Evolutionary conservation across 2,113 vertebrate genomes (phyloP), one percentile per base, ranked within the genome.

Genomic region (Falcunculus frontatus): DNA sequence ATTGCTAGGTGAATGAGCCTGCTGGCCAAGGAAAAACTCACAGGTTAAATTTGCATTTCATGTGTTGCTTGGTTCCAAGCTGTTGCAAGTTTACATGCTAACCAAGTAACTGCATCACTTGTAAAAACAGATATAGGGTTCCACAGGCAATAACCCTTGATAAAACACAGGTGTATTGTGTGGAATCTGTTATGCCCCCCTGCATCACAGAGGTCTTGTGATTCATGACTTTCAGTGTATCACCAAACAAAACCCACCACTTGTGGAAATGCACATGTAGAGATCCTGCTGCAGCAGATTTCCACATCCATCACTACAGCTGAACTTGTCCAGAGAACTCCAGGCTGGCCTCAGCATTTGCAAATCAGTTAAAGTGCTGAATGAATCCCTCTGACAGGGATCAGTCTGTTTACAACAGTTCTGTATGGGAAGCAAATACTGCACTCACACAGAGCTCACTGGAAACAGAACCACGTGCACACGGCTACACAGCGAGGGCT

Each of bases 41-140:
- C 32, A 87, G 87, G 65, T 37, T 72, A 59, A 88, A 95, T 79
- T 17, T 97, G 81, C 62, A 85, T 87, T 94, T 96, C 83, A 75
- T 4, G 16, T 25, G 57, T 47, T 87, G 42, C 70, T 94, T 86
- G 60, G 42, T 91, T 95, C 59, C 52, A 77, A 87, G 50, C 33
- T 74, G 17, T 67, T 80, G 50, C 29, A 92, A 81, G 35, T 18
- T 73, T 69, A 65, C 16, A 21, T 10, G 26, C 33, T 87, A 92
- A 69, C 15, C 62, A 92, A 84, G 30, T 20, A 86, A 76, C 44
- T 60, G 27, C 53, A 64, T 84, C 39, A 60, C 77, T 74, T 56
- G 52, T 56, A 79, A 95, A 92, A 84, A 44, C 9, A 93, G 27
- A 30, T 11, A 63, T 0, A 11, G 26, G 21, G 16, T 19, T 79